Percentiles rank a stretch among this genome's conserved stretches.
Evolutionary conservation across 2,888 invertebrate genomes (phyloP).

Genomic region (Dryobotodes eremita): DNA sequence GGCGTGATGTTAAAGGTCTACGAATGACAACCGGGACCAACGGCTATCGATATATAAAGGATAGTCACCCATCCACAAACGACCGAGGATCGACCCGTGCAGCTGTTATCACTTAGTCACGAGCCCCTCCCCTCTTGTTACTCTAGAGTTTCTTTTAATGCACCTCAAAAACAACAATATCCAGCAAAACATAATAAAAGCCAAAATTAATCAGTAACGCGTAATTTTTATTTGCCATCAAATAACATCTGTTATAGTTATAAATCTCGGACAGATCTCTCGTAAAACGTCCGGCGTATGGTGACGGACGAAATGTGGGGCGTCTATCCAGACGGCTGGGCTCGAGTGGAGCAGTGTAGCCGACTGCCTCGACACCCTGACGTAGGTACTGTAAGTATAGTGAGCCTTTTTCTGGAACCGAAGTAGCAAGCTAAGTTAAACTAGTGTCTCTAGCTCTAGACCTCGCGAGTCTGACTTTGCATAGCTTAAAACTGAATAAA

Average conservation of each 20-base stretch:
- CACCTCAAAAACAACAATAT: not conserved
- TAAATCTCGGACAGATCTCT: constrained; percentile 58
- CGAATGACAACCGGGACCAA: no score
- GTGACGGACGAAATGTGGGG: constrained; percentile 34
- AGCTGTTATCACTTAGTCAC: no score
- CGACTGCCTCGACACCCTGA: constrained; percentile 23
- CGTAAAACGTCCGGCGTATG: constrained; percentile 45
- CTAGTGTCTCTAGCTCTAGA: no score
- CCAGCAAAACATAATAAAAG: constrained; percentile 28
- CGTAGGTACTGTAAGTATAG: not conserved
- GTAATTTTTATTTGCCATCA: constrained; percentile 61
- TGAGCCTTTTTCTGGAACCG: not conserved
- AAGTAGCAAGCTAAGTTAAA: not conserved
- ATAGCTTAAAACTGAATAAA: no score
- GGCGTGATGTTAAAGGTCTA: no score
- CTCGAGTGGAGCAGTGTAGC: constrained; percentile 18
- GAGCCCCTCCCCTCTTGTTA: no score
- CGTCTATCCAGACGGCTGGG: constrained; percentile 15
- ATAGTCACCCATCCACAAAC: no score
- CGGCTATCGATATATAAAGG: no score
- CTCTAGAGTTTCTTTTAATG: not conserved
- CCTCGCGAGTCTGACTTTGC: no score
- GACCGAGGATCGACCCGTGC: no score
- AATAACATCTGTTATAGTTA: constrained; percentile 65
- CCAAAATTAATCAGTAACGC: constrained; percentile 42